A percentile compares a stretch with the other conserved stretches of the same genome.
These are phyloP conservation scores for Sinotaia quadrata DNA, from an alignment of 2,888 invertebrate genomes.

Conservation along the genomic window DNA sequence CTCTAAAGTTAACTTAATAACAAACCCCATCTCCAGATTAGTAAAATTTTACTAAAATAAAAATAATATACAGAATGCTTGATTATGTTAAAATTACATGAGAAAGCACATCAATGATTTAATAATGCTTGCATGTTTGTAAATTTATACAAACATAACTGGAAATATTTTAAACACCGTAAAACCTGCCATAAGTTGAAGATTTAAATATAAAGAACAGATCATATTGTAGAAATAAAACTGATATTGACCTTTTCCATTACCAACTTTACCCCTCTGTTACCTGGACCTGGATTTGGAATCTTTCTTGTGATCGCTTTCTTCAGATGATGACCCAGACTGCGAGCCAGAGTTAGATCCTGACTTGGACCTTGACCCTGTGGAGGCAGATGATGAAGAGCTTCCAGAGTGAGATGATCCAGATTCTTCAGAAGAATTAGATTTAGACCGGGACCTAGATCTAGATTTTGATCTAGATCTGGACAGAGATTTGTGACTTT, in stretches of 20 bases:
- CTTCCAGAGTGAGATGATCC: conserved; percentile 45
- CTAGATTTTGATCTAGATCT: conserved; percentile 43
- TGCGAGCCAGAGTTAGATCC: conserved; percentile 41
- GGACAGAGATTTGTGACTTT: conserved; percentile 46
- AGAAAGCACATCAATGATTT: no score
- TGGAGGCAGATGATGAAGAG: conserved; percentile 43
- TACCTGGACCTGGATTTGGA: conserved; percentile 68
- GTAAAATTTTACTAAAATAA: no score
- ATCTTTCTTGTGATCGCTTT: conserved; percentile 42
- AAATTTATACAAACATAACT: no score
- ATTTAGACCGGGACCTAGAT: conserved; percentile 45
- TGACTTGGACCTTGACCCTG: conserved; percentile 46
- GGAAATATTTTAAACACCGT: no score
- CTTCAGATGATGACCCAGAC: conserved; percentile 35
- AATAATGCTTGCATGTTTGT: no score
- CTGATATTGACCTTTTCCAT: conserved; percentile 61
- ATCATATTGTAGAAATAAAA: no score
- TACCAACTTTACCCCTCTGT: conserved; percentile 46
- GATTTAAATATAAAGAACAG: not conserved
- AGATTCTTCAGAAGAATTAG: no score
- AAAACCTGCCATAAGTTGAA: not conserved
- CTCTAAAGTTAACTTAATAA: no score
- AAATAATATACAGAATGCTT: no score
- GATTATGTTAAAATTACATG: no score
- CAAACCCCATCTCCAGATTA: no score